Evolutionary conservation across 1,140 invertebrate genomes (phyloP).

Genomic region (Ostrea denselamellosa): DNA sequence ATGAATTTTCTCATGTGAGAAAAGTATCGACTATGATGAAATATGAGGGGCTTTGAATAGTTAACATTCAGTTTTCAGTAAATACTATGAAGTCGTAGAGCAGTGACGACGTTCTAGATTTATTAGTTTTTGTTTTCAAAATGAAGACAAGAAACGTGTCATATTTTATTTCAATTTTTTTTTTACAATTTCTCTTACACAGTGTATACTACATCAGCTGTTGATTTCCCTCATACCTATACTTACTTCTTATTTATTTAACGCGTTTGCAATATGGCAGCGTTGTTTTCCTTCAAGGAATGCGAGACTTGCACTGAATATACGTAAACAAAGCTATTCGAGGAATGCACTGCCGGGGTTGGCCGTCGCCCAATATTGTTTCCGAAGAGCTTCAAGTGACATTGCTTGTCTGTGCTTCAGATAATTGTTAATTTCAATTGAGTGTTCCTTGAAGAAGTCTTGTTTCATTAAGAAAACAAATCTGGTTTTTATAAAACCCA

Average conservation of each 20-base stretch:
- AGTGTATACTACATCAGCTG: too few species aligned
- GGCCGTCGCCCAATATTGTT: constrained; percentile 1
- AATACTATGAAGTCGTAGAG: too few species aligned
- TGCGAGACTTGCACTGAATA: constrained; percentile 27
- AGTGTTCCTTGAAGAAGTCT: background rate
- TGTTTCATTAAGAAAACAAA: constrained; percentile 7
- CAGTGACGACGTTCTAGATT: too few species aligned
- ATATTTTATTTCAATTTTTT: too few species aligned
- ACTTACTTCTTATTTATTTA: background rate
- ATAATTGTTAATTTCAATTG: constrained; percentile 6
- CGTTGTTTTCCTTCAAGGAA: background rate
- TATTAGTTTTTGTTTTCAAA: too few species aligned
- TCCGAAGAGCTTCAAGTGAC: background rate
- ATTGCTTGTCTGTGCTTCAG: background rate
- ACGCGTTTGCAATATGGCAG: background rate
- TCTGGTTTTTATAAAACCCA: background rate
- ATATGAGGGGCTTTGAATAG: too few species aligned
- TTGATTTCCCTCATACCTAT: background rate
- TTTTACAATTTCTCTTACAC: too few species aligned
- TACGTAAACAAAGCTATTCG: constrained; percentile 17
- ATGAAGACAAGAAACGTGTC: too few species aligned
- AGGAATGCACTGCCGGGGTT: background rate
- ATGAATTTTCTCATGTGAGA: too few species aligned
- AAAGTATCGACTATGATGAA: too few species aligned
- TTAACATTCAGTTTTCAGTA: too few species aligned